A percentile compares a stretch with the other conserved stretches of the same genome.
phyloP scores from a whole-genome alignment of 2,888 invertebrate genomes.

The Mechanitis mazaeus region DNA sequence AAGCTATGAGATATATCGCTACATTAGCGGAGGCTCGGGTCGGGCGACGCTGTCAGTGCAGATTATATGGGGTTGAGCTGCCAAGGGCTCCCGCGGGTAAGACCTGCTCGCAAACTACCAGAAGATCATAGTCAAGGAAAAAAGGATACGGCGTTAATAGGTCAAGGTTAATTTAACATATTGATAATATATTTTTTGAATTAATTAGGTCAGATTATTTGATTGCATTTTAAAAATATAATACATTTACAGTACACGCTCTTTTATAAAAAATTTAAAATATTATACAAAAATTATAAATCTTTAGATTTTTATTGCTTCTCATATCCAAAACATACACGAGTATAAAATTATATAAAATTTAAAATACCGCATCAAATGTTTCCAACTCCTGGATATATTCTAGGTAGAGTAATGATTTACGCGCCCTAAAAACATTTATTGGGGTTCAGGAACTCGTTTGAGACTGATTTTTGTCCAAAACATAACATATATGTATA shows the following conservation, averaged over 20 bases:
- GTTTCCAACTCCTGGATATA: constrained; percentile 18
- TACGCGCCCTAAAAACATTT: constrained; percentile 65
- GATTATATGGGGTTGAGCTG: constrained; percentile 47
- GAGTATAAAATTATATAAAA: neutral
- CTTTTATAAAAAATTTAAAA: too few relatives aligned
- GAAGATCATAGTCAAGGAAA: constrained; percentile 20
- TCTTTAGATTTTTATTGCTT: too few relatives aligned
- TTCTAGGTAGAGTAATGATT: constrained; percentile 51
- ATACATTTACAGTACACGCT: too few relatives aligned
- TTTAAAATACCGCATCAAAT: constrained; percentile 29
- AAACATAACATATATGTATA: constrained; percentile 10
- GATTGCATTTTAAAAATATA: too few relatives aligned
- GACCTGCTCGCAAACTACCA: constrained; percentile 31
- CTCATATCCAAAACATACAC: neutral
- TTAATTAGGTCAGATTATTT: too few relatives aligned
- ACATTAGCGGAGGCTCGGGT: constrained; percentile 34
- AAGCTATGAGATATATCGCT: constrained; percentile 35
- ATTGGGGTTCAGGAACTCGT: constrained; percentile 44
- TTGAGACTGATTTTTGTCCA: constrained; percentile 37
- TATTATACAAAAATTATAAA: too few relatives aligned
- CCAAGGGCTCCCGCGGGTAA: constrained; percentile 55
- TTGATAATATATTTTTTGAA: too few relatives aligned
- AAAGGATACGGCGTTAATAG: constrained; percentile 21
- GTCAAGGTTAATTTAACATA: neutral
- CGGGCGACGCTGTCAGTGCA: constrained; percentile 42